Conservation (phyloP, 2,888 invertebrate species). For the Acrobasis repandana region DNA sequence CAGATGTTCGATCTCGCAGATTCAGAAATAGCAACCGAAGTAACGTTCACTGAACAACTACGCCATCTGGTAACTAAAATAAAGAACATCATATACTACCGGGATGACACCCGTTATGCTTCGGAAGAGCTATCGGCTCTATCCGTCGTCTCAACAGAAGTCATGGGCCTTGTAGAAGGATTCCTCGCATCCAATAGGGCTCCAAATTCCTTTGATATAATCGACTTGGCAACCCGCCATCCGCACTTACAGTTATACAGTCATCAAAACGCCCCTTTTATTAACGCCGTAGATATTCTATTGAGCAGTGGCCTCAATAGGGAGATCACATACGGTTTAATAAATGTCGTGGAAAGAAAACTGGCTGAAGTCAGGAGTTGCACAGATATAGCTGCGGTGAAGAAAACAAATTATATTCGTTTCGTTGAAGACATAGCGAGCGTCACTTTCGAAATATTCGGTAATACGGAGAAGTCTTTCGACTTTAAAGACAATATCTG, state of each 20-base stretch:
- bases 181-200: slow-evolving; percentile 78
- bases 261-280: slow-evolving; percentile 76
- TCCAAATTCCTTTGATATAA: slow-evolving; percentile 75
- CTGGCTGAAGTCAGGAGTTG: slow-evolving; percentile 71
- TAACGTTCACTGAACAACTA: slow-evolving; percentile 87
- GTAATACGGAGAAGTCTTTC: slow-evolving; percentile 73
- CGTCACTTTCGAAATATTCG: slow-evolving; percentile 76
- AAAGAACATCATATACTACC: slow-evolving; percentile 74
- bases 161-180: slow-evolving; percentile 84
- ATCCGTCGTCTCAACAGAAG: slow-evolving; percentile 83
- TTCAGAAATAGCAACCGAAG: slow-evolving; percentile 85
- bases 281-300: slow-evolving; percentile 75
- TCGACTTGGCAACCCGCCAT: slow-evolving; percentile 70
- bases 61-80: slow-evolving; percentile 77
- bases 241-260: slow-evolving; percentile 75
- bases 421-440: slow-evolving; percentile 78
- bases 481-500: slow-evolving; percentile 72
- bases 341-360: slow-evolving; percentile 77
- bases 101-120: slow-evolving; percentile 68
- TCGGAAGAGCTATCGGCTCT: slow-evolving; percentile 81
- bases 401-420: slow-evolving; percentile 73
- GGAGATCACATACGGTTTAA: slow-evolving; percentile 76
- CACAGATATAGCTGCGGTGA: slow-evolving; percentile 69
- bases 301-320: slow-evolving; percentile 76
- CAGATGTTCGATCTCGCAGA: slow-evolving; percentile 88